Conservation (phyloP, 1,140 invertebrate species). For the Andricus grossulariae region DNA sequence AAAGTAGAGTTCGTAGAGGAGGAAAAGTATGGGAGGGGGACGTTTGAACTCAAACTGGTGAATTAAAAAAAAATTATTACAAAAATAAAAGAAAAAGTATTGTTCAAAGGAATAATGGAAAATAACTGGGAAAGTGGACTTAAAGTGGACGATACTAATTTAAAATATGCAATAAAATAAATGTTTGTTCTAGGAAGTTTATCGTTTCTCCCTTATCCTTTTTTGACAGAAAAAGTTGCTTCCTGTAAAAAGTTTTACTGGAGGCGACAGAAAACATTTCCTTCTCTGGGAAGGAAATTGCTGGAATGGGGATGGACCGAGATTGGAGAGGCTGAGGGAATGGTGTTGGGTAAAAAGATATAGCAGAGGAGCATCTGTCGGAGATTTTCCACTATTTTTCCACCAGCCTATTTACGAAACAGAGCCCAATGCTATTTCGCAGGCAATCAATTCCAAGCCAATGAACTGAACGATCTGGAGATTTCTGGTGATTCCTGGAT, state of each 20-base stretch:
- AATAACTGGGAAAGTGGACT: too few species aligned
- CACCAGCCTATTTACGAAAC: constrained; percentile 25
- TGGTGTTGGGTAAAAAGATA: constrained; percentile 25
- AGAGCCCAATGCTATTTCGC: background rate
- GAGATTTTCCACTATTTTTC: constrained; percentile 1
- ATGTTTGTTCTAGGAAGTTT: too few species aligned
- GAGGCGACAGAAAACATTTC: background rate
- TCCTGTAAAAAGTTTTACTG: background rate
- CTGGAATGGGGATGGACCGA: constrained; percentile 19
- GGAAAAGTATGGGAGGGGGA: too few species aligned
- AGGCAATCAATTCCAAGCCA: constrained; percentile 1
- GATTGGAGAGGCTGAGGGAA: constrained; percentile 13
- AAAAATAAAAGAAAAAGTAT: too few species aligned
- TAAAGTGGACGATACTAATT: too few species aligned
- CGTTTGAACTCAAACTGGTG: too few species aligned
- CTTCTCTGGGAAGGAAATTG: background rate
- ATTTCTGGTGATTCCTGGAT: background rate
- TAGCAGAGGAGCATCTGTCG: constrained; percentile 12
- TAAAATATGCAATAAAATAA: too few species aligned
- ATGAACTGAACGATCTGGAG: background rate
- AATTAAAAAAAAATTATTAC: too few species aligned
- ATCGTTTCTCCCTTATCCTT: background rate
- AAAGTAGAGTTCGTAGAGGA: too few species aligned
- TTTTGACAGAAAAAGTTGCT: background rate
- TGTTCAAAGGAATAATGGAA: too few species aligned